These are phyloP conservation scores for Oreochromis spilurus DNA, from an alignment of 2,113 vertebrate genomes.

Conservation along the genomic window DNA sequence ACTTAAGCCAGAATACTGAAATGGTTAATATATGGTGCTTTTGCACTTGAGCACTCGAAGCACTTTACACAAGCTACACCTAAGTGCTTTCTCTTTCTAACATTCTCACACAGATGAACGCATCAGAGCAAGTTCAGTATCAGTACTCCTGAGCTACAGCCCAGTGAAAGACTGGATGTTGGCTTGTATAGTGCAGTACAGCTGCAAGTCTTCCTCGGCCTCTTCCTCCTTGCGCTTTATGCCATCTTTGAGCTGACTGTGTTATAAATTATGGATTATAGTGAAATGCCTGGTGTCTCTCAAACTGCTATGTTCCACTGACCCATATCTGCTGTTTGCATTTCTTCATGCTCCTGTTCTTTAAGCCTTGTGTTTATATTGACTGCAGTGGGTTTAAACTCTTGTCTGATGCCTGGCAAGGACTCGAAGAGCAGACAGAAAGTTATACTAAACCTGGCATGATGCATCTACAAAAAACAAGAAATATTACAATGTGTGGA, in stretches of 20 bases:
- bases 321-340: slow-evolving; percentile 22
- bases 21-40: not conserved
- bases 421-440: not conserved
- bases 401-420: not conserved
- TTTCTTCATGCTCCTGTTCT: not conserved
- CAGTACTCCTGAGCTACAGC: not conserved
- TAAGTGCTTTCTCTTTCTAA: not conserved
- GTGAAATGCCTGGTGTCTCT: not conserved
- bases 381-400: not conserved
- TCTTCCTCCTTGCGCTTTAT: not conserved
- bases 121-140: not conserved
- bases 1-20: not conserved
- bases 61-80: not conserved
- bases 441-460: not conserved
- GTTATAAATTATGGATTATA: slow-evolving; percentile 39
- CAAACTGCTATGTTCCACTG: slow-evolving; percentile 17
- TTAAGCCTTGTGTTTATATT: not conserved
- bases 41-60: not conserved
- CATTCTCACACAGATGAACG: not conserved
- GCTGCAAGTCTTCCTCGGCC: not conserved
- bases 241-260: not conserved
- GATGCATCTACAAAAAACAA: not conserved
- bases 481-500: not conserved
- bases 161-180: not conserved
- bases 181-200: not conserved